Conservation (phyloP, 2,888 invertebrate species). For the Thymelicus acteon region DNA sequence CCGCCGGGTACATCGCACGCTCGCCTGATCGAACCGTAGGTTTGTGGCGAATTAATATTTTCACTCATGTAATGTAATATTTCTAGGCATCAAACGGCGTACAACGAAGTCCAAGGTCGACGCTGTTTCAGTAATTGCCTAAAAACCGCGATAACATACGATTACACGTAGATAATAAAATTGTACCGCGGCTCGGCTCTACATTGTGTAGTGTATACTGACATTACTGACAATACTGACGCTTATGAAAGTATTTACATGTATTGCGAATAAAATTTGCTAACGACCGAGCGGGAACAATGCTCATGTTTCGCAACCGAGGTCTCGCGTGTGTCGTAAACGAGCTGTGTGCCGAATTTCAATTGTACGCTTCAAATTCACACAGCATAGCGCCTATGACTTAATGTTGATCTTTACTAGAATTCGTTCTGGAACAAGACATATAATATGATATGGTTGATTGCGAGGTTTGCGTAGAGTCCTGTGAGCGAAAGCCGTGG, state of each 20-base stretch:
- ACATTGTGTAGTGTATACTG: background rate
- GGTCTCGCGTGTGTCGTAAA: constrained; percentile 1
- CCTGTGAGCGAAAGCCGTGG: background rate
- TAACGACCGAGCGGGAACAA: background rate
- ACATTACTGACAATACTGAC: too few relatives aligned
- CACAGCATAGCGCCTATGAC: background rate
- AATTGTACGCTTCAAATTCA: background rate
- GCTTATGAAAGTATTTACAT: background rate
- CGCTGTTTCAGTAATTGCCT: constrained; percentile 31
- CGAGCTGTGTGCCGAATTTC: background rate
- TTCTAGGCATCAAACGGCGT: constrained; percentile 1
- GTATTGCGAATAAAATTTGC: background rate
- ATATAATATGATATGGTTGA: background rate
- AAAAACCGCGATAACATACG: constrained; percentile 28
- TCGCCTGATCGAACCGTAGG: background rate
- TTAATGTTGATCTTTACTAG: background rate
- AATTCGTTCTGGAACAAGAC: background rate
- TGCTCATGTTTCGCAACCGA: background rate
- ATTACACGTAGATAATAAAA: constrained; percentile 17
- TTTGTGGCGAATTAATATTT: background rate
- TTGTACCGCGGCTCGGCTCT: background rate
- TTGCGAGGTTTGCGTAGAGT: background rate
- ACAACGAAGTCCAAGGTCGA: constrained; percentile 20
- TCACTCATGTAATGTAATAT: background rate
- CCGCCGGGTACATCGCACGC: constrained; percentile 1